Evolutionary conservation across 2,888 invertebrate genomes (phyloP).

Genomic region (Adelphocoris suturalis): DNA sequence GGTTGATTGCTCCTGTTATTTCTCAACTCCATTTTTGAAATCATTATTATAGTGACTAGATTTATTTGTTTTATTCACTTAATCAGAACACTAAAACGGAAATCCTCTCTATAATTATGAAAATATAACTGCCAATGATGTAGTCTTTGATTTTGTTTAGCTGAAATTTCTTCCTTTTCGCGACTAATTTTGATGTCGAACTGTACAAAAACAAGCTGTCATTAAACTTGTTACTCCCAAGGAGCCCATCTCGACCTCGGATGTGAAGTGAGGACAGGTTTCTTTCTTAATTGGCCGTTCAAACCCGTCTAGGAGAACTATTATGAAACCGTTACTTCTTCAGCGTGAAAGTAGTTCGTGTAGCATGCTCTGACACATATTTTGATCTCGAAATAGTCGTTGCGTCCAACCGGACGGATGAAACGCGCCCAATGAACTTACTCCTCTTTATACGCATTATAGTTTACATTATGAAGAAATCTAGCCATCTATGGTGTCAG

Average conservation of each 20-base stretch:
- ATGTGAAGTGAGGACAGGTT: constrained; percentile 49
- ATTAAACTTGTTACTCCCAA: neutral
- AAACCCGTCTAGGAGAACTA: constrained; percentile 30
- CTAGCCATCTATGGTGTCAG: neutral
- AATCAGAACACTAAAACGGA: too few relatives aligned
- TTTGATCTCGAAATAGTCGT: constrained; percentile 47
- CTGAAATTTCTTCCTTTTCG: too few relatives aligned
- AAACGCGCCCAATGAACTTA: constrained; percentile 21
- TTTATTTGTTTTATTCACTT: too few relatives aligned
- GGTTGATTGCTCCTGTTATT: too few relatives aligned
- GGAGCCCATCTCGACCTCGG: neutral
- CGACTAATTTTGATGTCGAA: too few relatives aligned
- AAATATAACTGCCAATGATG: too few relatives aligned
- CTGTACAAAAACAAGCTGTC: neutral
- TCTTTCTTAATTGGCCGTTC: constrained; percentile 32
- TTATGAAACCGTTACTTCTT: constrained; percentile 61
- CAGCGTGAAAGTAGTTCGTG: constrained; percentile 60
- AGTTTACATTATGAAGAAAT: neutral
- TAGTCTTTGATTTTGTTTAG: too few relatives aligned
- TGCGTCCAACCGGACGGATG: constrained; percentile 44
- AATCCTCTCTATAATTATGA: too few relatives aligned
- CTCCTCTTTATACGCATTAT: neutral
- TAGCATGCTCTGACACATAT: constrained; percentile 56
- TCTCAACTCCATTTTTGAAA: too few relatives aligned
- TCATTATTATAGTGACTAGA: too few relatives aligned